These are phyloP conservation scores for Anagrus nilaparvatae DNA, from an alignment of 1,140 invertebrate species.

Conservation along the genomic window DNA sequence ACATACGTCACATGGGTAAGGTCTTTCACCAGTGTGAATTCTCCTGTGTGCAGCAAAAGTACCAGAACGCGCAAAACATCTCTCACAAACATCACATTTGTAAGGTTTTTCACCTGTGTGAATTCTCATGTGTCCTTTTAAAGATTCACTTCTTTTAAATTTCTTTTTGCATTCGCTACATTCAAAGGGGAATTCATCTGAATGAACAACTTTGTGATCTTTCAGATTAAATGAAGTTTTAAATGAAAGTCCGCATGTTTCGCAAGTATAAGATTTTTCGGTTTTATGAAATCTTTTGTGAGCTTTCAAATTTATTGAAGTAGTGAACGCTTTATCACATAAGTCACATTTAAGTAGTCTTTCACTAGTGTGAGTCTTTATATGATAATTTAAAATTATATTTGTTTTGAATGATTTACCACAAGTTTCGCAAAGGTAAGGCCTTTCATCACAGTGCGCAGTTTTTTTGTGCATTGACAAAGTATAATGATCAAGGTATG, in stretches of 20 bases:
- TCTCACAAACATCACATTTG: conserved; percentile 35
- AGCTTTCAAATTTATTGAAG: conserved; percentile 32
- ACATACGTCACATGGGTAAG: conserved; percentile 39
- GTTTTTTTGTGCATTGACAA: no score
- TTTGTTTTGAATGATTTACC: conserved; percentile 40
- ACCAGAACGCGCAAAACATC: conserved; percentile 35
- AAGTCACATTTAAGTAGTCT: conserved; percentile 58
- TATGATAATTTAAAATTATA: conserved; percentile 11
- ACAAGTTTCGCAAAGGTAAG: conserved; percentile 55
- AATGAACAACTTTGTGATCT: conserved; percentile 44
- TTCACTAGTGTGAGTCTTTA: conserved; percentile 50
- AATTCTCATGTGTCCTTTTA: conserved; percentile 36
- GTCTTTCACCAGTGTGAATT: conserved; percentile 34
- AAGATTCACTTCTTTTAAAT: conserved; percentile 31
- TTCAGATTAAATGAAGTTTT: no score
- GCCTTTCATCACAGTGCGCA: conserved; percentile 11
- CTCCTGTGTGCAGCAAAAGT: conserved; percentile 36
- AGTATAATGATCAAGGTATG: no score
- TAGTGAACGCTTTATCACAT: conserved; percentile 58
- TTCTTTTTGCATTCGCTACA: conserved; percentile 43
- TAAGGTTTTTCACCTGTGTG: conserved; percentile 36
- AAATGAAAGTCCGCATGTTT: conserved; percentile 48
- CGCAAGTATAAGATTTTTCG: conserved; percentile 22
- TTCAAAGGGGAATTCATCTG: conserved; percentile 40
- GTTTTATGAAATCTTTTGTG: conserved; percentile 40